A percentile compares a stretch with the other conserved stretches of the same genome.
phyloP scores from a whole-genome alignment of 2,888 invertebrate genomes.

The Ophioninae sp. region DNA sequence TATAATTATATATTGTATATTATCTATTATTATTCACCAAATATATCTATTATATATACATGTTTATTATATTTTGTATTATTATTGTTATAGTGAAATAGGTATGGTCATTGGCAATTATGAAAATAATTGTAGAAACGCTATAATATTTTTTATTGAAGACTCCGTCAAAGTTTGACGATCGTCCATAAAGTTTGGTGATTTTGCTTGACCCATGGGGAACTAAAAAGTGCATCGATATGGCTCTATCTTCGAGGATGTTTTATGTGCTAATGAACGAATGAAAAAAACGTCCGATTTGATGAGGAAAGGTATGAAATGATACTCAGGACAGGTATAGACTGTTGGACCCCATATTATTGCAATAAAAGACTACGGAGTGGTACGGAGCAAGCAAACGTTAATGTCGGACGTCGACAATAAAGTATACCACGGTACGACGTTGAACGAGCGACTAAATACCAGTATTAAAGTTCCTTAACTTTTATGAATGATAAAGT shows the following conservation, averaged over 20 bases:
- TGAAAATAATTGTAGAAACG: not conserved
- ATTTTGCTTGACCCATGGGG: not conserved
- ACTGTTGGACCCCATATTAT: not conserved
- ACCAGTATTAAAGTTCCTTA: not conserved
- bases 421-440: slow-evolving; percentile 7
- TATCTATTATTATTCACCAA: no score
- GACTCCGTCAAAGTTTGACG: not conserved
- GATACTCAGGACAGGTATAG: not conserved
- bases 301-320: slow-evolving; percentile 2
- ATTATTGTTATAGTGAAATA: not conserved
- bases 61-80: not conserved
- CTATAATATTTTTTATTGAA: not conserved
- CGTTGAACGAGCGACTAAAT: not conserved
- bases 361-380: slow-evolving; percentile 1
- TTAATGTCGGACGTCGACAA: slow-evolving; percentile 4
- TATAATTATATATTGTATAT: no score
- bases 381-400: not conserved
- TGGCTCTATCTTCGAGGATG: not conserved
- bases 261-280: not conserved
- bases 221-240: not conserved
- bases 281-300: not conserved
- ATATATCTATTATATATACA: not conserved
- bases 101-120: not conserved
- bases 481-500: slow-evolving; percentile 16
- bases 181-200: slow-evolving; percentile 3